Base-by-base conservation (phyloP, 2,113 vertebrate genomes). In the Globicephala melas region DNA sequence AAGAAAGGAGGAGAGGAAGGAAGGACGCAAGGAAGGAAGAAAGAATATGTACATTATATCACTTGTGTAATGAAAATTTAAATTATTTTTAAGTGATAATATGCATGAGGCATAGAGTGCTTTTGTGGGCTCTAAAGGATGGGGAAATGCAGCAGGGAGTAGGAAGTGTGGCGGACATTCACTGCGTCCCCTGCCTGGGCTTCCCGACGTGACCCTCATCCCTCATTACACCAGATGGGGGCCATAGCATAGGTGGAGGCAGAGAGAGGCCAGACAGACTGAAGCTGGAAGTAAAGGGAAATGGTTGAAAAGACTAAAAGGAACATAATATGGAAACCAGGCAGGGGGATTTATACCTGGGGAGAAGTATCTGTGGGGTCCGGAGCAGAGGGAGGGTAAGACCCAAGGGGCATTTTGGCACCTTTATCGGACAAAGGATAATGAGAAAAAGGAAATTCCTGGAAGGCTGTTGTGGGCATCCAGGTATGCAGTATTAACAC, bases 171-270 rank as follows among this genome's bases (percentile, higher is more conserved):
- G 17, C 10, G n/a, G 76, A 23, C 1, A 0, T 1, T 3, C 23
- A 5, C 2, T 2, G 18, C 25, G 23, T 31, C 47, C 36, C 6
- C 6, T 0, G 0, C 38, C 20, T 1, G 25, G 58, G 41, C 38
- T n/a, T 53, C 26, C 3, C 0, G 10, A 25, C 5, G 0, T 0
- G 1, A 31, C 2, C 6, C 6, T 17, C 65, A 11, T 33, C 2
- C 11, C 7, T 17, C 58, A 11, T 33, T 21, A 33, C 0, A 1
- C 2, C 3, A 6, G 11, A 33, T 20, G 31, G 47, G 3, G 3
- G 17, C 23, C 11, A 25, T 8, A 4, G 33, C 76, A 7, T 8
- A 8, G 76, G 62, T 25, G 41, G 20, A 85, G 68, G 62, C 8
- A 31, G 18, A 55, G 5, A 14, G 38, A 36, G 14, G 14, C 20